Percentiles rank a stretch among this genome's conserved stretches.
Evolutionary conservation across 2,797 vertebrate genomes (phyloP).

Genomic region (Ptychadena robeensis): DNA sequence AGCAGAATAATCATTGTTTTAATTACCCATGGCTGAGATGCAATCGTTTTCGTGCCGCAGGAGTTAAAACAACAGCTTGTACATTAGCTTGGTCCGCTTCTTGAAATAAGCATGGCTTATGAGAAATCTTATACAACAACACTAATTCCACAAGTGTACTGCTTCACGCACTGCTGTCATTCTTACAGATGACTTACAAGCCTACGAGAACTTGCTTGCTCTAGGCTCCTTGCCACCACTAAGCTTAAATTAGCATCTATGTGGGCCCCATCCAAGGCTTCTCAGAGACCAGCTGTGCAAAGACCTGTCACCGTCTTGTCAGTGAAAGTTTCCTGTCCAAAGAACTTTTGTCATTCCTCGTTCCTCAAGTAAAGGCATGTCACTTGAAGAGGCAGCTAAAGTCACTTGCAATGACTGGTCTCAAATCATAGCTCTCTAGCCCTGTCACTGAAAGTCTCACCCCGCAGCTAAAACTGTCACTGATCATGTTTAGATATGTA

Average conservation of each 20-base stretch:
- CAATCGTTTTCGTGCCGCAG: slow-evolving; percentile 22
- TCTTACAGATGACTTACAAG: slow-evolving; percentile 72
- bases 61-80: slow-evolving; percentile 58
- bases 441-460: slow-evolving; percentile 97
- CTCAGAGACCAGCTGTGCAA: slow-evolving; percentile 86
- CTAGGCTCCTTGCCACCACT: slow-evolving; percentile 73
- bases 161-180: slow-evolving; percentile 70
- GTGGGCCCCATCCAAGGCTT: slow-evolving; percentile 79
- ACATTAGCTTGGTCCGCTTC: slow-evolving; percentile 60
- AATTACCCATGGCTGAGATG: slow-evolving; percentile 13
- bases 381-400: slow-evolving; percentile 94
- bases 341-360: slow-evolving; percentile 89
- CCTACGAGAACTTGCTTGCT: slow-evolving; percentile 72
- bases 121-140: slow-evolving; percentile 70
- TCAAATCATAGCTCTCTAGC: slow-evolving; percentile 96
- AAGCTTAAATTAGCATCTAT: slow-evolving; percentile 86
- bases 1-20: slow-evolving; percentile 18
- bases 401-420: slow-evolving; percentile 94
- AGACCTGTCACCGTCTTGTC: slow-evolving; percentile 95
- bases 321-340: slow-evolving; percentile 95
- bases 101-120: slow-evolving; percentile 74
- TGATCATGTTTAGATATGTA: slow-evolving; percentile 84
- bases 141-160: slow-evolving; percentile 66
- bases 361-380: slow-evolving; percentile 88
- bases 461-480: slow-evolving; percentile 97